Evolutionary conservation across 1,140 invertebrate species (phyloP), one percentile per base, ranked within the genome.

Genomic region (Drosophila teissieri): DNA sequence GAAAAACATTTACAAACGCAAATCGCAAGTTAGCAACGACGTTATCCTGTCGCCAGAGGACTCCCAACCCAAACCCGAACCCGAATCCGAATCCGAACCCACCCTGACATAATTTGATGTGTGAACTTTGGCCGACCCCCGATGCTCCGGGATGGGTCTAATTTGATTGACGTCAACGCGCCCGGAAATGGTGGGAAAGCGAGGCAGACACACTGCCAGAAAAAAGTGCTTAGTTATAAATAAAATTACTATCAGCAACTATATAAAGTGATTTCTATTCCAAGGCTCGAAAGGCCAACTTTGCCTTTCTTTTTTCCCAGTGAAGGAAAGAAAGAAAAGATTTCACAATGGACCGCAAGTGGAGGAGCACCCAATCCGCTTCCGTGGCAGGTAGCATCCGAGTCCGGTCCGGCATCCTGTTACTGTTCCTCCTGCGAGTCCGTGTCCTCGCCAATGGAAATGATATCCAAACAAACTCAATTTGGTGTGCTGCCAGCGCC

Each of bases 401-500:
- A 48, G 55, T 54, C 65, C 67, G 54, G 65, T 52, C 31, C 31
- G 31, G 31, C 2, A 8, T 62, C 17, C 60, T n/a, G 14, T 7
- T 17, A 19, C 60, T 11, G 14, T 11, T 17, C 19, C 3, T 17
- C n/a, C 27, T n/a, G 31, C 31, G 27, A 48, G 58, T 27, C 34
- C 60, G 53, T 73, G 52, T 75, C 64, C 65, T 44, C 53, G 65
- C 39, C 64, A 55, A 52, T 64, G 61, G 54, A 83, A 88, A 83
- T 79, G 83, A 88, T 88, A 86, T 76, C 83, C 83, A 86, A 86
- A 86, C 83, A 83, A 88, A 86, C 83, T 88, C 80, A 84, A 88
- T 88, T 88, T 89, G 84, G 84, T 89, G 57, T 70, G 68, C 74
- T 75, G 83, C 83, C 88, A 78, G 51, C 77, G 76, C 56, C 61